phyloP scores from a whole-genome alignment of 2,113 vertebrate genomes.

The Myrmophylax atrothorax region DNA sequence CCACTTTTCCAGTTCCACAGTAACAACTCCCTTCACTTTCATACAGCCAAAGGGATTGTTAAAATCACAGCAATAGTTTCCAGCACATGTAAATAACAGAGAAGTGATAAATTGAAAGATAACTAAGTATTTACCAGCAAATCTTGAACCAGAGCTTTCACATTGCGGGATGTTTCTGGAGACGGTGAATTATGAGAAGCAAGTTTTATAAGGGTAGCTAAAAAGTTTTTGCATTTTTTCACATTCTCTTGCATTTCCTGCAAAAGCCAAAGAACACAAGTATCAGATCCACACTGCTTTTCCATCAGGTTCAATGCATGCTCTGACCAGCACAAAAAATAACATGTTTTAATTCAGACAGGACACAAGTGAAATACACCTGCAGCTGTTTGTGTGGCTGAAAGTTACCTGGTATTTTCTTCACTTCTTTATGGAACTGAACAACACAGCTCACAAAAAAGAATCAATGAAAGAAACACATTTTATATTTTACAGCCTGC shows the following conservation, averaged over 20 bases:
- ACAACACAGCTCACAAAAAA: background rate
- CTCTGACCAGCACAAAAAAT: background rate
- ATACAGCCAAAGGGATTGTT: background rate
- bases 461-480: background rate
- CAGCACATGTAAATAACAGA: background rate
- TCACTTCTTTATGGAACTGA: background rate
- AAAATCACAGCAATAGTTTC: background rate
- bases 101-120: background rate
- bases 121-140: slow-evolving; percentile 79
- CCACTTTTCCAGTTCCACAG: background rate
- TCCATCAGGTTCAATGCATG: background rate
- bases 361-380: background rate
- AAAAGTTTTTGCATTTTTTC: slow-evolving; percentile 91
- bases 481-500: background rate
- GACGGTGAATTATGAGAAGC: slow-evolving; percentile 88
- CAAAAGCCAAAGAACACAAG: background rate
- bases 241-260: slow-evolving; percentile 93
- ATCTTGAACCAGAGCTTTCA: slow-evolving; percentile 88
- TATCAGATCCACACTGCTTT: background rate
- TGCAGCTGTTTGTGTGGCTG: background rate
- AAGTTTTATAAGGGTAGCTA: slow-evolving; percentile 88
- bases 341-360: background rate
- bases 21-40: background rate
- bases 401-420: background rate
- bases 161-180: slow-evolving; percentile 86